Evolutionary conservation across 64 coral and sea anemone species (phyloP), one percentile per base, ranked within the genome.

Genomic region (Trachythela sp.): DNA sequence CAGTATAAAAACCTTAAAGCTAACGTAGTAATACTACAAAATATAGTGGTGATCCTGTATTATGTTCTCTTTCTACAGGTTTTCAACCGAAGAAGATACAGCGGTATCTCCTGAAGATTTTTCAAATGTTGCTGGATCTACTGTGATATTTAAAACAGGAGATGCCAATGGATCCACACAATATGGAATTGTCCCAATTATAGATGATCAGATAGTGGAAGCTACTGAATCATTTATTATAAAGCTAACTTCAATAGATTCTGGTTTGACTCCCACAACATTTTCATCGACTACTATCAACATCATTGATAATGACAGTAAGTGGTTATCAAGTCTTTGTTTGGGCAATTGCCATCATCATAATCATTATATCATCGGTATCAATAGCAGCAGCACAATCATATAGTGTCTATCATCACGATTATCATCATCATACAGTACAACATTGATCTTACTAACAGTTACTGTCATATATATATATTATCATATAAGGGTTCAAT

Each of bases 291-390:
- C 75, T 2, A 10, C 20, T 15, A 39, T 80, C 13, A 80, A 38
- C 20, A 80, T 80, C 37, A 80, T 80, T 37, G 75, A 80, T 39
- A 29, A 80, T 39, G 75, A 80, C 34, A 39, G 75, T 80, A 35
- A 80, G 37, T 80, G 59, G 30, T 22, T 11, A 45, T 45, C 42
- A n/a, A n/a, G 42, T 45, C 42, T 45, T 64, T 6, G 56, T n/a
- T 52, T 52, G 13, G 49, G 9, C 1, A 15, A 15, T 1, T 20
- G 8, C 49, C 49, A 52, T 52, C 22, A 52, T 52, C 49, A 11
- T 1, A 15, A 52, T 52, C 49, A 11, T 15, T 49, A 15, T 15
- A 49, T 52, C 13, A 11, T 45, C 42, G 42, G 42, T 45, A 45
- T 45, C n/a, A n/a, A n/a, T n/a, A n/a, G n/a, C n/a, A n/a, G n/a